A percentile compares a stretch with the other conserved stretches of the same genome.
These are phyloP conservation scores for Alcedo atthis DNA, from an alignment of 2,797 vertebrate species.

Conservation along the genomic window DNA sequence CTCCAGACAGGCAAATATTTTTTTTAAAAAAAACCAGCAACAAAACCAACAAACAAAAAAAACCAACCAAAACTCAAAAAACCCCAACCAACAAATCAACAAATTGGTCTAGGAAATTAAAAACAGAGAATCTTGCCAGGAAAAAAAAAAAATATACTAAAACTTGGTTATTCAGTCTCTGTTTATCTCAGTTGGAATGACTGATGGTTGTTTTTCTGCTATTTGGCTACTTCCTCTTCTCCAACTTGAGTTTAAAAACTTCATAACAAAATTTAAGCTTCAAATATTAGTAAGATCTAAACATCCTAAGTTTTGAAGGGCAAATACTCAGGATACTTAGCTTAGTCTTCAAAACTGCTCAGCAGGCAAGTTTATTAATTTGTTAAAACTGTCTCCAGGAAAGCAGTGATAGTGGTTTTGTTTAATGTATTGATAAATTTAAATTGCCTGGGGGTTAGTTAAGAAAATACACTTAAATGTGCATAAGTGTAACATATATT, in stretches of 20 bases:
- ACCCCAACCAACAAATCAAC: background rate
- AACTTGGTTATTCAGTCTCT: constrained; percentile 13
- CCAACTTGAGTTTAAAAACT: constrained; percentile 49
- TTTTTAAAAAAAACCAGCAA: too few species aligned
- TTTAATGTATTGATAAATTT: background rate
- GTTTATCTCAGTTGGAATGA: constrained; percentile 59
- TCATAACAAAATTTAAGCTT: constrained; percentile 22
- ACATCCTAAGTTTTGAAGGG: constrained; percentile 28
- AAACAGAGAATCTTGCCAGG: constrained; percentile 41
- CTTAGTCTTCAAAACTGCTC: background rate
- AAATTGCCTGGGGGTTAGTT: background rate
- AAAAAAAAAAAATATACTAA: constrained; percentile 1
- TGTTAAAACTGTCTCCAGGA: background rate
- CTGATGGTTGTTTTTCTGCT: constrained; percentile 55
- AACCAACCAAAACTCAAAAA: background rate
- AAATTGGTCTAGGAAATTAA: constrained; percentile 26
- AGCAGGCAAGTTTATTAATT: background rate
- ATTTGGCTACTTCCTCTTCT: constrained; percentile 41
- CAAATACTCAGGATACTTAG: constrained; percentile 1
- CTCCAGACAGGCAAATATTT: constrained; percentile 8
- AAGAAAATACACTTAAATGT: background rate
- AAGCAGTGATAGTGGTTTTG: background rate
- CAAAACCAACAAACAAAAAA: too few species aligned
- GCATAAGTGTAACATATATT: background rate
- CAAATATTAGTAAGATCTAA: constrained; percentile 37